These are phyloP conservation scores for Bubo scandiacus DNA, from an alignment of 2,113 vertebrate genomes.

Conservation along the genomic window DNA sequence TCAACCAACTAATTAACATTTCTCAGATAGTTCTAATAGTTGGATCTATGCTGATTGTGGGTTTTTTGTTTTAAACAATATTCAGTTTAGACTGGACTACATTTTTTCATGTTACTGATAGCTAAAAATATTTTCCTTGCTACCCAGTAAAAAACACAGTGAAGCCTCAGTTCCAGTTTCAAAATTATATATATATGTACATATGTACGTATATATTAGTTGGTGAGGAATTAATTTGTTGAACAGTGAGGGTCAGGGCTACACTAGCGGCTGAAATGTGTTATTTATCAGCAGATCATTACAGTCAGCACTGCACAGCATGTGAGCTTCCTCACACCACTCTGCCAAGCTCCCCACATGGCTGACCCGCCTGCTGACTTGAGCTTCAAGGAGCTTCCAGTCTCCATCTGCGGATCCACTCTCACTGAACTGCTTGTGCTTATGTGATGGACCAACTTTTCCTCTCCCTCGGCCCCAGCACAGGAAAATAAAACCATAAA, in stretches of 20 bases:
- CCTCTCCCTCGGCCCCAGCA: background rate
- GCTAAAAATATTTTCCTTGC: conserved; percentile 20
- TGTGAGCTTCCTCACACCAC: conserved; percentile 25
- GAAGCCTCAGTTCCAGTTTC: background rate
- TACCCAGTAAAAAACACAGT: background rate
- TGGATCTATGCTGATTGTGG: background rate
- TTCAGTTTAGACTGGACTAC: background rate
- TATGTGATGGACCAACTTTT: background rate
- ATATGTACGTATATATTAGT: background rate
- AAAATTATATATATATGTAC: background rate
- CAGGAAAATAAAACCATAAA: background rate
- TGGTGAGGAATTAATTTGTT: conserved; percentile 12
- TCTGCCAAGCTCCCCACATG: conserved; percentile 16
- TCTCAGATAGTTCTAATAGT: conserved; percentile 45
- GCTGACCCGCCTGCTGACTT: conserved; percentile 17
- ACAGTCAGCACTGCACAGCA: conserved; percentile 13
- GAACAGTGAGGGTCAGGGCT: background rate
- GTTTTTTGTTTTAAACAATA: background rate
- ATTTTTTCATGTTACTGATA: background rate
- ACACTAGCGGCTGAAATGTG: conserved; percentile 3
- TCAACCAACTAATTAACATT: conserved; percentile 49
- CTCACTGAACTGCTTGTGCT: background rate
- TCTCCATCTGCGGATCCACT: conserved; percentile 9
- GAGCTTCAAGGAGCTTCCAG: conserved; percentile 12
- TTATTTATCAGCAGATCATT: conserved; percentile 55